A percentile compares a stretch with the other conserved stretches of the same genome.
phyloP scores from a whole-genome alignment of 2,888 invertebrate species.

The Stenotaenia linearis region DNA sequence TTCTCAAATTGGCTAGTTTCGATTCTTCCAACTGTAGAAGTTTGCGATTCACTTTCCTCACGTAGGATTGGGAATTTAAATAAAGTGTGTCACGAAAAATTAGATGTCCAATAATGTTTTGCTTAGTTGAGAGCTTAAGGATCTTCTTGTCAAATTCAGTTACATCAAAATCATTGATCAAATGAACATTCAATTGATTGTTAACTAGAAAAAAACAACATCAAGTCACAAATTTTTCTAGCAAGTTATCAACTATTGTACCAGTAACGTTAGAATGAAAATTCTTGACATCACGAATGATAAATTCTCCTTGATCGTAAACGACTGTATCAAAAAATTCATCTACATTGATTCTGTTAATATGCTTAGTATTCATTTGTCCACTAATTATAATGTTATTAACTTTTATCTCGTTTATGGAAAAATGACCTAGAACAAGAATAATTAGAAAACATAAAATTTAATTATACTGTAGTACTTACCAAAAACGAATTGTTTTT shows the following conservation, averaged over 20 bases:
- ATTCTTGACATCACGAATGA: neutral
- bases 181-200: neutral
- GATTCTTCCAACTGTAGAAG: neutral
- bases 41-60: neutral
- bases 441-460: neutral
- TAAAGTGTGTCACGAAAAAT: neutral
- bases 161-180: slow-evolving; percentile 1
- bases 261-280: neutral
- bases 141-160: neutral
- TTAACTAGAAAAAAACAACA: neutral
- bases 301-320: neutral
- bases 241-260: too few species aligned
- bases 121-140: neutral
- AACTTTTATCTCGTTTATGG: neutral
- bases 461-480: neutral
- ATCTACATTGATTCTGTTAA: neutral
- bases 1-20: neutral
- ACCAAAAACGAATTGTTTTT: neutral
- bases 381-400: neutral
- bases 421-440: neutral
- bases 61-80: neutral
- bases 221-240: too few species aligned
- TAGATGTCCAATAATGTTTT: neutral
- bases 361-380: neutral
- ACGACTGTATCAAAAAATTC: neutral